Evolutionary conservation across 2,888 invertebrate species (phyloP).

Genomic region (Apoderus coryli): DNA sequence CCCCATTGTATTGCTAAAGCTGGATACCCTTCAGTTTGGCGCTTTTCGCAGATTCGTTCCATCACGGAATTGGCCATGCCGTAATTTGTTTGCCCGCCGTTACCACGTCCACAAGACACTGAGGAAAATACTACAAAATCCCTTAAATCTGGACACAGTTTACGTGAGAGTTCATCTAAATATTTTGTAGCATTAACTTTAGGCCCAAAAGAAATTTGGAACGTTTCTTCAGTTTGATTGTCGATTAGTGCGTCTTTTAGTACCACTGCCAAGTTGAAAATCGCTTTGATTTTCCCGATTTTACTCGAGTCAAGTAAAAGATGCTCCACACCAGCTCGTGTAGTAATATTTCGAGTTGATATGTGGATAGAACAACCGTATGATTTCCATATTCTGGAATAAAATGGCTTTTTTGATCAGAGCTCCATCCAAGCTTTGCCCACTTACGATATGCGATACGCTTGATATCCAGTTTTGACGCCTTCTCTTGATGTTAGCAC

Average conservation of each 20-base stretch:
- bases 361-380: slow-evolving; percentile 55
- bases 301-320: slow-evolving; percentile 48
- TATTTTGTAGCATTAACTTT: slow-evolving; percentile 71
- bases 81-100: slow-evolving; percentile 83
- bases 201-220: slow-evolving; percentile 52
- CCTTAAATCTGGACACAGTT: slow-evolving; percentile 22
- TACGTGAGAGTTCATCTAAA: slow-evolving; percentile 43
- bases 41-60: slow-evolving; percentile 73
- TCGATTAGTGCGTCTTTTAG: slow-evolving; percentile 60
- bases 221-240: slow-evolving; percentile 58
- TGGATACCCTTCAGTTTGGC: slow-evolving; percentile 53
- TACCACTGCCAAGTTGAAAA: slow-evolving; percentile 81
- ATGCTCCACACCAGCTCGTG: slow-evolving; percentile 48
- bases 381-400: slow-evolving; percentile 20
- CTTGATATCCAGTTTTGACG: slow-evolving; percentile 68
- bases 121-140: slow-evolving; percentile 88
- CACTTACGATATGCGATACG: slow-evolving; percentile 23
- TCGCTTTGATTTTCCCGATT: slow-evolving; percentile 61
- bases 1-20: slow-evolving; percentile 87
- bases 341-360: slow-evolving; percentile 57
- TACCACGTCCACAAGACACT: slow-evolving; percentile 84
- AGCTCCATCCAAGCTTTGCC: background rate
- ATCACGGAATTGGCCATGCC: slow-evolving; percentile 82
- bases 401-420: background rate
- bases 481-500: slow-evolving; percentile 74